A percentile compares a stretch with the other conserved stretches of the same genome.
These are phyloP conservation scores for Diprion similis DNA, from an alignment of 1,140 invertebrate genomes.

Conservation along the genomic window DNA sequence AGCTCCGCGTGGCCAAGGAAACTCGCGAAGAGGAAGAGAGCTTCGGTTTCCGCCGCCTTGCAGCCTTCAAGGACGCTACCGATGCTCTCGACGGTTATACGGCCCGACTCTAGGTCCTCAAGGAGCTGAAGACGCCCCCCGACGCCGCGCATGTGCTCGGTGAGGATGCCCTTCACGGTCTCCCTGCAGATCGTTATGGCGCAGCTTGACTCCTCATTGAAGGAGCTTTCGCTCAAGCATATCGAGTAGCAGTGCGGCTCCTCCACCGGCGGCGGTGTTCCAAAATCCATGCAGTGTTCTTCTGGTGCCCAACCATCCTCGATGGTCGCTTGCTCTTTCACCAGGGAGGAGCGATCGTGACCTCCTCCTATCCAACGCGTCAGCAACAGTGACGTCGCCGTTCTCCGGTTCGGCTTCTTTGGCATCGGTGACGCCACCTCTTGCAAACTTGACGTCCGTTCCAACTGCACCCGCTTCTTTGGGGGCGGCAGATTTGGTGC, in stretches of 20 bases:
- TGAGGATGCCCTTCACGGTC: slow-evolving; percentile 72
- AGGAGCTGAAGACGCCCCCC: slow-evolving; percentile 71
- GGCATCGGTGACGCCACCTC: slow-evolving; percentile 31
- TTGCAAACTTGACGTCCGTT: slow-evolving; percentile 46
- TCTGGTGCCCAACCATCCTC: slow-evolving; percentile 30
- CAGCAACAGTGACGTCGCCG: slow-evolving; percentile 42
- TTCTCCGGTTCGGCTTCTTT: slow-evolving; percentile 34
- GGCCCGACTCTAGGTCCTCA: slow-evolving; percentile 73
- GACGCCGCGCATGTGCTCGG: slow-evolving; percentile 73
- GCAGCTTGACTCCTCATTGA: slow-evolving; percentile 67
- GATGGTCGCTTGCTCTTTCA: neutral
- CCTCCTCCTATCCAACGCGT: slow-evolving; percentile 41
- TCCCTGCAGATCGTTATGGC: slow-evolving; percentile 74
- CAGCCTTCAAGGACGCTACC: slow-evolving; percentile 57
- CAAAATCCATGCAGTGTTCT: slow-evolving; percentile 70
- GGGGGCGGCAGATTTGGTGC: slow-evolving; percentile 20
- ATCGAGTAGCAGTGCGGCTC: slow-evolving; percentile 72
- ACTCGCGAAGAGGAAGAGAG: slow-evolving; percentile 73
- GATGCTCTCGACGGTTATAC: slow-evolving; percentile 65
- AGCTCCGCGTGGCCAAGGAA: slow-evolving; percentile 73
- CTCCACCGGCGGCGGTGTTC: slow-evolving; percentile 74
- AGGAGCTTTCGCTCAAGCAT: slow-evolving; percentile 76
- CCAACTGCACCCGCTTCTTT: slow-evolving; percentile 42
- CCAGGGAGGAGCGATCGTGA: slow-evolving; percentile 8
- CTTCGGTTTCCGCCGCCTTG: slow-evolving; percentile 71